Evolutionary conservation across 2,797 vertebrate species (phyloP), one percentile per base, ranked within the genome.

Genomic region (Benthosema pterotum): DNA sequence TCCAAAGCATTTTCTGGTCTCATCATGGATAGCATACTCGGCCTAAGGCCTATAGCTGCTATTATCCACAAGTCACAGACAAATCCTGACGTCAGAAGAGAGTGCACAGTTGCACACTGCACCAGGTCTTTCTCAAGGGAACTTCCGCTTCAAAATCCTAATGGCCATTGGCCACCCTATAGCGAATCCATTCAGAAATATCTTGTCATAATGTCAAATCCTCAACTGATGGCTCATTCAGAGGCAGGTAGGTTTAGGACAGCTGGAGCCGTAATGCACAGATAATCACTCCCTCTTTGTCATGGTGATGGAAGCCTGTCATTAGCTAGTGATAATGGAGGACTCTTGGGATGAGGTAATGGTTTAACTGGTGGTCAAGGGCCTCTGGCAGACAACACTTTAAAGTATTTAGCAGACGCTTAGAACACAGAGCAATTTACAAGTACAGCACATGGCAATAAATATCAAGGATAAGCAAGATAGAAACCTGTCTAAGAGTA

Each of bases 181-280:
- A 43, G 63, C 59, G 25, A 58, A 32, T 32, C 32, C 32, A 38
- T 38, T 11, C 11, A 28, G 2, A 11, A 12, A 18, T 54, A 32
- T 62, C 42, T 58, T 46, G 51, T 74, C 61, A 61, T 71, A 63
- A n/a, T 75, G 69, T 72, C 57, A 77, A 74, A 62, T 69, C 62
- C 67, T 47, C 63, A 74, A 74, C 63, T 22, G 48, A 25, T 67
- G 60, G 69, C 51, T 64, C 13, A 58, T 64, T 63, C 58, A 28
- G 53, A 58, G 60, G 56, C 53, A 46, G 64, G 63, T 70, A 25
- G 1, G 3, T 22, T 25, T 51, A 57, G 55, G 42, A 2, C 48
- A 64, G 63, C 64, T 48, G 53, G 57, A 71, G 75, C 55, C 61
- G 38, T 75, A 69, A 65, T 67, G 59, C 56, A 52, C 32, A 72